These are phyloP conservation scores for Thalpophila matura DNA, from an alignment of 2,888 invertebrate genomes.

Conservation along the genomic window DNA sequence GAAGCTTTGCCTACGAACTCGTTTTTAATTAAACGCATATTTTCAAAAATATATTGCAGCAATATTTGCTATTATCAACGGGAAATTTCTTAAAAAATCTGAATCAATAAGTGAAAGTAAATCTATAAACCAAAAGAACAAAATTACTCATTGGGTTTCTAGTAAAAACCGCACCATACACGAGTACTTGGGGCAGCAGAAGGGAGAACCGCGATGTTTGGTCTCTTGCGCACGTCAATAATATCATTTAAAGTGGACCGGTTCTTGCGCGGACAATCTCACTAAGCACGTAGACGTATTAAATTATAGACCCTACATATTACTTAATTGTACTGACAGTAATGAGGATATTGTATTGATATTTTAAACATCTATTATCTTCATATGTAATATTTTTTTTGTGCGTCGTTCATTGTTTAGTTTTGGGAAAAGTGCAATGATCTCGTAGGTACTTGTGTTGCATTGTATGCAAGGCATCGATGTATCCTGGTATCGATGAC, in stretches of 20 bases:
- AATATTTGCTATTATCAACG: conserved; percentile 32
- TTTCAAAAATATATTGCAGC: not conserved
- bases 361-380: conserved; percentile 41
- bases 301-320: conserved; percentile 68
- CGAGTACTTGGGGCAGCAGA: conserved; percentile 42
- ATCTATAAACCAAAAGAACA: conserved; percentile 40
- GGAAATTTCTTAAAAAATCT: conserved; percentile 37
- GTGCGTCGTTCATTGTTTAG: not conserved
- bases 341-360: conserved; percentile 47
- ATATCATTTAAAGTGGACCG: conserved; percentile 86
- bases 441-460: not conserved
- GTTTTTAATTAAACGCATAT: conserved; percentile 2
- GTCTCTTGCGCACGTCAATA: conserved; percentile 78
- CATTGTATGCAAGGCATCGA: not conserved
- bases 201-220: conserved; percentile 55
- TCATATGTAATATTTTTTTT: conserved; percentile 22
- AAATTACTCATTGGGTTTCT: conserved; percentile 64
- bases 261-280: conserved; percentile 76
- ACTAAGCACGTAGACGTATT: conserved; percentile 74
- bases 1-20: conserved; percentile 21
- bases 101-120: conserved; percentile 59
- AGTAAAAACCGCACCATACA: conserved; percentile 67
- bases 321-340: conserved; percentile 55
- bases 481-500: not conserved
- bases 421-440: not conserved